Percentiles rank a stretch among this genome's conserved stretches.
Evolutionary conservation across 2,888 invertebrate species (phyloP).

Genomic region (Acronicta aceris): DNA sequence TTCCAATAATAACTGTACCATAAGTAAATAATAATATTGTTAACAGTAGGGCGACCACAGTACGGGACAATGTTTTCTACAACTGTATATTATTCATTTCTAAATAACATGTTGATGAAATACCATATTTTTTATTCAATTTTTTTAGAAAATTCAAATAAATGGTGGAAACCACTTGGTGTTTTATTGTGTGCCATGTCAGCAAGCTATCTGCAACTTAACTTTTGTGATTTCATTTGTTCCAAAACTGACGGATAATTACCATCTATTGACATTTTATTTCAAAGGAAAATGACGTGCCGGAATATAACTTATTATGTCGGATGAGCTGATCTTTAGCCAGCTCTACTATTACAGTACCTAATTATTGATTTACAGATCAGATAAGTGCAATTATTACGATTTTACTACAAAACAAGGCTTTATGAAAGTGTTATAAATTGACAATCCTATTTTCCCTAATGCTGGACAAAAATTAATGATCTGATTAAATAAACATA

Average conservation of each 20-base stretch:
- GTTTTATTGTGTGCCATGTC: conserved; percentile 44
- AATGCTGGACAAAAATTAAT: no score
- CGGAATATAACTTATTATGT: no score
- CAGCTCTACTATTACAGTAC: no score
- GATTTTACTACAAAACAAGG: no score
- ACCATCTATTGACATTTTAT: no score
- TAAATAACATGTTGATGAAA: conserved; percentile 87
- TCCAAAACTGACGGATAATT: conserved; percentile 8
- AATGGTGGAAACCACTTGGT: conserved; percentile 82
- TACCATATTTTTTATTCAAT: conserved; percentile 89
- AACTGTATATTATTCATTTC: conserved; percentile 87
- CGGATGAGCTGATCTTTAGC: no score
- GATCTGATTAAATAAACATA: no score
- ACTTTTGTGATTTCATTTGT: conserved; percentile 48
- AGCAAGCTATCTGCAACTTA: conserved; percentile 24
- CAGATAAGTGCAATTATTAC: no score
- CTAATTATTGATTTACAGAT: no score
- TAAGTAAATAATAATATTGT: conserved; percentile 65
- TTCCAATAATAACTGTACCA: conserved; percentile 62
- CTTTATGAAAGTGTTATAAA: no score
- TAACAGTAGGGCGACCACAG: conserved; percentile 65
- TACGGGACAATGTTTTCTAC: conserved; percentile 77
- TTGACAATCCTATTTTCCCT: no score
- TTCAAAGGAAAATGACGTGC: no score
- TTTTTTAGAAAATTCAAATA: conserved; percentile 89